Base-by-base conservation (phyloP, 2,797 vertebrate species). In the Catostomus latipinnis region DNA sequence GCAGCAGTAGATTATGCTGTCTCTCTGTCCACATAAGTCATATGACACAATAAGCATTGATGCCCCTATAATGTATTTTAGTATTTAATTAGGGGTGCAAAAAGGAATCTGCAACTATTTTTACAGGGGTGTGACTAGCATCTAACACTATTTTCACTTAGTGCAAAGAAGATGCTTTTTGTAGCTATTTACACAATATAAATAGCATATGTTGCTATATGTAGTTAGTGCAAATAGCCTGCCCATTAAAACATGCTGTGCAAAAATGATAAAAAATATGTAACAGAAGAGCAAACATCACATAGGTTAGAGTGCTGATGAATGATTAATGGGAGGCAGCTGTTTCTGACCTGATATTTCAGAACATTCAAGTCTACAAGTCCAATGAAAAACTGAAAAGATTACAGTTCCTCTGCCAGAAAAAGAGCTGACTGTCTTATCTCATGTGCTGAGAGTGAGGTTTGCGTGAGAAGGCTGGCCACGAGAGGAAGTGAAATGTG, bases 401-500 rank as follows among this genome's bases (percentile, higher is more conserved):
- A 11, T 62, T 12, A 34, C 34, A 34, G 34, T 34, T 2, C 4
- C 10, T 56, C 52, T 76, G 65, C 11, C 11, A 10, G 34, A 66
- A 65, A 71, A 76, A 76, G 52, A 69, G 63, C 81, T 78, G 74
- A 54, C 74, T 84, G 78, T 75, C 84, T 86, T 72, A 69, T 68
- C 65, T 69, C 46, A 70, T 18, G 50, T 53, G 49, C 49, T 13
- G 68, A 46, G 76, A 77, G 48, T 52, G 57, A 74, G 76, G 69
- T 82, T 92, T 53, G 90, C 91, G 89, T 93, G 92, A 86, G 83
- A 92, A 89, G 89, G 53, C 71, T 58, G 56, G 74, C 75, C 62
- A 56, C 45, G 68, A 86, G 88, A 91, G 90, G 92, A 91, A 92
- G 91, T 90, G 85, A 83, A 71, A 85, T 83, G 83, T 85, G 88